These are phyloP conservation scores for Ranitomeya variabilis DNA, from an alignment of 2,113 vertebrate species.

Conservation along the genomic window DNA sequence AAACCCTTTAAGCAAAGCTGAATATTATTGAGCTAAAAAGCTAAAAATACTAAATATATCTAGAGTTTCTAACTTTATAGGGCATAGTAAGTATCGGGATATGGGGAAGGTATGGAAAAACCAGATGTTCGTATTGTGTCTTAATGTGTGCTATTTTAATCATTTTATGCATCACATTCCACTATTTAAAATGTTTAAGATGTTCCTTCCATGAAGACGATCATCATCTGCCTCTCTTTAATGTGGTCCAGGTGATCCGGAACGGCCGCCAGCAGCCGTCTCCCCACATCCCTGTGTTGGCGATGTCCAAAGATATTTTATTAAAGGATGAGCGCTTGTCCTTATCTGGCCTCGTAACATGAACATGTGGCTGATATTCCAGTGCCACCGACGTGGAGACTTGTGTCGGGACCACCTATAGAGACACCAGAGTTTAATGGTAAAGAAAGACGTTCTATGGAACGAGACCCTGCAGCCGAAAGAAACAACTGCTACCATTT, in stretches of 20 bases:
- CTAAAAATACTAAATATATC: not conserved
- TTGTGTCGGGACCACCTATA: conserved; percentile 27
- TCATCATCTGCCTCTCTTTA: conserved; percentile 42
- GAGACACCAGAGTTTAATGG: not conserved
- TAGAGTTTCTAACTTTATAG: not conserved
- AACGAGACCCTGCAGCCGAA: not conserved
- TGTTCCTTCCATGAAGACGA: conserved; percentile 32
- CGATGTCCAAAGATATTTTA: conserved; percentile 3
- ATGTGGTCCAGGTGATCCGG: conserved; percentile 47
- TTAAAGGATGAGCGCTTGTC: conserved; percentile 5
- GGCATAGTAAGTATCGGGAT: not conserved
- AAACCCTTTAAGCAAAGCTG: too few relatives aligned
- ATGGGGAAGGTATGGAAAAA: not conserved
- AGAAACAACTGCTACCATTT: conserved; percentile 8
- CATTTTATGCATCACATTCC: conserved; percentile 28
- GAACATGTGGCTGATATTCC: conserved; percentile 32
- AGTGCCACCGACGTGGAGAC: conserved; percentile 32
- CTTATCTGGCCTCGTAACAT: conserved; percentile 20
- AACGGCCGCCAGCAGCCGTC: conserved; percentile 19
- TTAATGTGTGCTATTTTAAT: conserved; percentile 33
- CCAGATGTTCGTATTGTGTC: conserved; percentile 28
- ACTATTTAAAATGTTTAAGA: conserved; percentile 30
- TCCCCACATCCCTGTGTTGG: conserved; percentile 12
- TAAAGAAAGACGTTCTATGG: not conserved
- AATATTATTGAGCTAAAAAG: not conserved